Evolutionary conservation across 1,140 invertebrate genomes (phyloP).

Genomic region (Nymphalis io): DNA sequence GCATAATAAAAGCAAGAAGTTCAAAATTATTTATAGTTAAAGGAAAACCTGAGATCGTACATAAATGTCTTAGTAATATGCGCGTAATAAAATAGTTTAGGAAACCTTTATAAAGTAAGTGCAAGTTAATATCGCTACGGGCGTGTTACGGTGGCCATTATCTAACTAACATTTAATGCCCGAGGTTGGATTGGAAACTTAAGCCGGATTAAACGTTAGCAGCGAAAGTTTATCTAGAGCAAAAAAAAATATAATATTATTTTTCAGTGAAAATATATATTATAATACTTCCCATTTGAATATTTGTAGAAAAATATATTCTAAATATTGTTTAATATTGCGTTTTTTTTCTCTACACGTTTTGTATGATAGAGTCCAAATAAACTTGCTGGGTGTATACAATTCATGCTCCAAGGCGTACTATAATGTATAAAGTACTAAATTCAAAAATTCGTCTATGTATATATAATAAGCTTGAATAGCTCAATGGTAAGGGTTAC

Average conservation of each 20-base stretch:
- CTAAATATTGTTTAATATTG: too few species aligned
- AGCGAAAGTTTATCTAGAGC: conserved; percentile 22
- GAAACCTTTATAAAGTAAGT: conserved; percentile 20
- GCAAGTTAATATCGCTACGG: conserved; percentile 26
- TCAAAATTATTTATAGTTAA: conserved; percentile 16
- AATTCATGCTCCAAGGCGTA: too few species aligned
- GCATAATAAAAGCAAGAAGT: conserved; percentile 13
- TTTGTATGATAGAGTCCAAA: too few species aligned
- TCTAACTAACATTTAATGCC: conserved; percentile 29
- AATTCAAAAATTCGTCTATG: too few species aligned
- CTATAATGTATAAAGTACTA: too few species aligned
- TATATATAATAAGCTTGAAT: too few species aligned
- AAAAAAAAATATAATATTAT: conserved; percentile 16
- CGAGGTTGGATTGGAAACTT: conserved; percentile 25
- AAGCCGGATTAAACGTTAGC: conserved; percentile 28
- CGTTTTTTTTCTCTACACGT: too few species aligned
- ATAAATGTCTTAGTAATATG: conserved; percentile 21
- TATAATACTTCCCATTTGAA: background rate
- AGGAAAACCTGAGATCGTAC: conserved; percentile 16
- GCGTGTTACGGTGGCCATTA: conserved; percentile 24
- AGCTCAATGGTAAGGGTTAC: too few species aligned
- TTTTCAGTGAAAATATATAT: background rate
- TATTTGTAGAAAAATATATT: too few species aligned
- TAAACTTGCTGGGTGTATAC: too few species aligned
- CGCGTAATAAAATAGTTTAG: conserved; percentile 19